Conservation (phyloP, 2,113 vertebrate species). For the Oxyruncus cristatus region DNA sequence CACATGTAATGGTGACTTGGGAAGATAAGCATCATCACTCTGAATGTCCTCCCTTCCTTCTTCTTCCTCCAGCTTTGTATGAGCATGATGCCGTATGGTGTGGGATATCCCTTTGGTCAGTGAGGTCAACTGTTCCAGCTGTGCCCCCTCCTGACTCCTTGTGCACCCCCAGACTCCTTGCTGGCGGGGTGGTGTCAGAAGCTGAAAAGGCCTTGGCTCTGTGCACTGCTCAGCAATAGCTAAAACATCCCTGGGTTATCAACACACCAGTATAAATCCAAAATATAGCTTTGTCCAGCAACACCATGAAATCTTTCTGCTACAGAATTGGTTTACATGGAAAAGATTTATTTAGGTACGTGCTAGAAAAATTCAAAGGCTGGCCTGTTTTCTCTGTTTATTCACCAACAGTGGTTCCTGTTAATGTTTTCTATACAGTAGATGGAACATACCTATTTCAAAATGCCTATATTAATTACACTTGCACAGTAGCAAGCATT, state of each 20-base stretch:
- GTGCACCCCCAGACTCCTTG: not conserved
- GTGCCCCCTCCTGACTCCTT: not conserved
- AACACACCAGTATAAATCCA: not conserved
- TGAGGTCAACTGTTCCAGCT: not conserved
- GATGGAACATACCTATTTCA: not conserved
- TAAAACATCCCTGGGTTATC: not conserved
- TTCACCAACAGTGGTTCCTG: constrained; percentile 24
- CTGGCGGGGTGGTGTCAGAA: not conserved
- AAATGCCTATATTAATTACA: not conserved
- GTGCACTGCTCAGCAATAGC: not conserved
- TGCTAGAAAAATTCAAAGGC: constrained; percentile 52
- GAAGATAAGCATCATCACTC: not conserved
- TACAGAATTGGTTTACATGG: constrained; percentile 45
- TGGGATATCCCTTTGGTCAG: not conserved
- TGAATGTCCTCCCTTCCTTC: not conserved
- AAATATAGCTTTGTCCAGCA: not conserved
- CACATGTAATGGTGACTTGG: too few species aligned
- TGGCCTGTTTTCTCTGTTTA: constrained; percentile 48
- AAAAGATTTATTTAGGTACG: constrained; percentile 44
- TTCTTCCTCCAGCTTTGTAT: not conserved
- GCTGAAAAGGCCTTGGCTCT: not conserved
- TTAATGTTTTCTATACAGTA: constrained; percentile 56
- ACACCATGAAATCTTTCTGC: constrained; percentile 53
- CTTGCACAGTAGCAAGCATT: not conserved
- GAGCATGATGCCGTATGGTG: too few species aligned